A percentile compares a stretch with the other conserved stretches of the same genome.
Evolutionary conservation across 2,888 invertebrate genomes (phyloP).

Genomic region (Watsonalla binaria): DNA sequence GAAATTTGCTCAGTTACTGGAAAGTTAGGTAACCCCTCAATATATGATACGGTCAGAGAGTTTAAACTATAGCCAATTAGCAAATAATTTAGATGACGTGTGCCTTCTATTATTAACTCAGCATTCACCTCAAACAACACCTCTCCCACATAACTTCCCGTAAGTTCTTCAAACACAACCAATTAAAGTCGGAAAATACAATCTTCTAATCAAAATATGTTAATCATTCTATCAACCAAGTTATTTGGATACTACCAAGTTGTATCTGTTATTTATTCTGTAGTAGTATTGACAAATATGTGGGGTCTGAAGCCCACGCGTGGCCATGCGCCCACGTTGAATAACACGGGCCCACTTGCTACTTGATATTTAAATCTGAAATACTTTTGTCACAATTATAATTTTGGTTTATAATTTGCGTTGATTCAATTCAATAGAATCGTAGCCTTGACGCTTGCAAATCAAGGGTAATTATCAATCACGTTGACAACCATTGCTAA

Average conservation of each 20-base stretch:
- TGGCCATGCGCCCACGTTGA: slow-evolving; percentile 44
- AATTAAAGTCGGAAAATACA: not conserved
- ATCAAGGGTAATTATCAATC: not conserved
- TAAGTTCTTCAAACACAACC: not conserved
- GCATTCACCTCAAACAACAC: too few species aligned
- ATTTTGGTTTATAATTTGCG: too few species aligned
- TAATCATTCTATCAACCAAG: not conserved
- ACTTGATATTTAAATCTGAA: not conserved
- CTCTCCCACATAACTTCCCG: too few species aligned
- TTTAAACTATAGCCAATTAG: too few species aligned
- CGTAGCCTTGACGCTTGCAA: too few species aligned
- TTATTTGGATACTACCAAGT: not conserved
- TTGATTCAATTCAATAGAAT: too few species aligned
- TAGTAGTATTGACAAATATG: slow-evolving; percentile 5
- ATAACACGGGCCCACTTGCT: slow-evolving; percentile 36
- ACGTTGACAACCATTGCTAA: slow-evolving; percentile 14
- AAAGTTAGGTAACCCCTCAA: too few species aligned
- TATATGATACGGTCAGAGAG: too few species aligned
- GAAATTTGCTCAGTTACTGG: too few species aligned
- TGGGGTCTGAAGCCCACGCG: slow-evolving; percentile 27
- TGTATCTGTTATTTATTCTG: not conserved
- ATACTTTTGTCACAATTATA: too few species aligned
- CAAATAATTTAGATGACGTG: too few species aligned
- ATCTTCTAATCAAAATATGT: not conserved
- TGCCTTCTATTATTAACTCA: too few species aligned